phyloP scores from a whole-genome alignment of 2,797 vertebrate species.

The Calcarius lapponicus region DNA sequence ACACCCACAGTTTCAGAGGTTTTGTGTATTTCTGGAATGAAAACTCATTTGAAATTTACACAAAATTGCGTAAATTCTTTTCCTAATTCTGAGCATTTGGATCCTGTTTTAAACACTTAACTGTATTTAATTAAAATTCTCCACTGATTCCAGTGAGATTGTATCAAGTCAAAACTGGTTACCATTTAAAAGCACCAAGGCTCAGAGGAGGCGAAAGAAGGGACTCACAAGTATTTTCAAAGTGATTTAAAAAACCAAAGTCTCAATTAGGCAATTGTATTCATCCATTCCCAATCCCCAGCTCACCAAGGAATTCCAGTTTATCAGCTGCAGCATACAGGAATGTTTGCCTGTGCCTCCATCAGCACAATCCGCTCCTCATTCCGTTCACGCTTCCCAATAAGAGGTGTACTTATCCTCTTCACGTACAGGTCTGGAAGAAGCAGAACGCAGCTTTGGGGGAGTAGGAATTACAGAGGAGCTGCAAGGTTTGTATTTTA shows the following conservation, averaged over 20 bases:
- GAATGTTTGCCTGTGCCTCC: not conserved
- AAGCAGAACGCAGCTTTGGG: not conserved
- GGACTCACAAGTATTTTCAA: not conserved
- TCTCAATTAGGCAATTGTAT: not conserved
- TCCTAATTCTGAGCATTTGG: not conserved
- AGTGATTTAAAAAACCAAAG: not conserved
- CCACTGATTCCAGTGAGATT: not conserved
- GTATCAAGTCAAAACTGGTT: not conserved
- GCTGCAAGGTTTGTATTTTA: not conserved
- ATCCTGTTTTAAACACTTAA: not conserved
- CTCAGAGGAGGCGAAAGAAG: not conserved
- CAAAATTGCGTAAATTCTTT: not conserved
- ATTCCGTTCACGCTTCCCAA: not conserved
- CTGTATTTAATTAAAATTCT: constrained; percentile 2
- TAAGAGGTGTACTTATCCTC: not conserved
- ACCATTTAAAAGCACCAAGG: not conserved
- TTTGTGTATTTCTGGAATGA: not conserved
- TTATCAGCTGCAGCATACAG: not conserved
- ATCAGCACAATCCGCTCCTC: not conserved
- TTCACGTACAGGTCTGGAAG: not conserved
- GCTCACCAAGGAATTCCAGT: not conserved
- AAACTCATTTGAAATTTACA: not conserved
- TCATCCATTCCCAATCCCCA: not conserved
- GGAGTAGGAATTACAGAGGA: constrained; percentile 14
- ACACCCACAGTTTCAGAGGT: not conserved